These are phyloP conservation scores for Brachirus orientalis DNA, from an alignment of 2,113 vertebrate genomes.

Conservation along the genomic window DNA sequence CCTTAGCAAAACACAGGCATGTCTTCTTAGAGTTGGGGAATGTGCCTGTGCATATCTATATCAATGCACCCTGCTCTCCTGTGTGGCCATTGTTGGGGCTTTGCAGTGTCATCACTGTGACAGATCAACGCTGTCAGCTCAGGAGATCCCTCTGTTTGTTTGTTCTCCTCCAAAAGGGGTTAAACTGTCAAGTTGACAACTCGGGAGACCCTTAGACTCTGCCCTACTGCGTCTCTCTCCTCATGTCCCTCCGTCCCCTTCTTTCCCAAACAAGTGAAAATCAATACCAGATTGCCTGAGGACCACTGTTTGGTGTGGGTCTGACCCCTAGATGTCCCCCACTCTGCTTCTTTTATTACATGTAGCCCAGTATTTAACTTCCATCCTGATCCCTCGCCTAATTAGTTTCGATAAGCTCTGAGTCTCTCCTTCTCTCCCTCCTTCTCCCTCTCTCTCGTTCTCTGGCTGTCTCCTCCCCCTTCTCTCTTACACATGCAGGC, in stretches of 20 bases:
- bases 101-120: conserved; percentile 74
- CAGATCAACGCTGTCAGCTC: conserved; percentile 80
- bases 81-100: conserved; percentile 76
- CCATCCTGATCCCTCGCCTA: conserved; percentile 90
- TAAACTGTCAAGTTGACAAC: conserved; percentile 86
- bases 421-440: conserved; percentile 48
- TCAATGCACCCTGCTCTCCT: conserved; percentile 71
- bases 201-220: conserved; percentile 80
- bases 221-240: conserved; percentile 51
- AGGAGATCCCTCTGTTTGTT: conserved; percentile 82
- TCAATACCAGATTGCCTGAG: conserved; percentile 89
- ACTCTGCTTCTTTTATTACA: conserved; percentile 88
- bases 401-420: conserved; percentile 90
- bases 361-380: conserved; percentile 89
- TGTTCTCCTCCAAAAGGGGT: conserved; percentile 81
- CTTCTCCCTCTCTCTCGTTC: conserved; percentile 18
- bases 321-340: conserved; percentile 86
- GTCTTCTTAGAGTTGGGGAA: conserved; percentile 76
- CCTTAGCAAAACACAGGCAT: conserved; percentile 27
- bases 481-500: conserved; percentile 38
- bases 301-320: conserved; percentile 85
- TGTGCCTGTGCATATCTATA: conserved; percentile 76
- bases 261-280: conserved; percentile 86
- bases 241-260: conserved; percentile 56
- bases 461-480: conserved; percentile 11